phyloP scores from a whole-genome alignment of 2,797 vertebrate genomes.

The Gephyroberyx darwinii region DNA sequence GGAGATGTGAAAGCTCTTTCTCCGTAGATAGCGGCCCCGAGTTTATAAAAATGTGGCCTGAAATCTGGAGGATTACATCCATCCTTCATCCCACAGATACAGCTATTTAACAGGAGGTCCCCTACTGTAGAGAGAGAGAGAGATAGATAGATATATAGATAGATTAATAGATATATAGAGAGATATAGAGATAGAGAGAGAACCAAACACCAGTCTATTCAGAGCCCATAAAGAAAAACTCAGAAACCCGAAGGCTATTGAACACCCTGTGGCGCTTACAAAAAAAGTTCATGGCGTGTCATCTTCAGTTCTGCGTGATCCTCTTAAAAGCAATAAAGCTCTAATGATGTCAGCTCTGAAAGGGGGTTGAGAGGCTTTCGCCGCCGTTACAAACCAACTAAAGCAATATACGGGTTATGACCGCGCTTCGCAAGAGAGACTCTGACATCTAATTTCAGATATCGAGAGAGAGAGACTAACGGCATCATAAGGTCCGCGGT shows the following conservation, averaged over 20 bases:
- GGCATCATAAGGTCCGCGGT: slow-evolving; percentile 18
- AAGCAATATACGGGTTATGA: slow-evolving; percentile 66
- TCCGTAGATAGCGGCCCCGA: not conserved
- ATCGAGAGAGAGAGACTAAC: slow-evolving; percentile 45
- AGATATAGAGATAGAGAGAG: not conserved
- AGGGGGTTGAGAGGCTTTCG: slow-evolving; percentile 22
- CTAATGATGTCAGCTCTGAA: slow-evolving; percentile 41
- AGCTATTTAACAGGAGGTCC: not conserved
- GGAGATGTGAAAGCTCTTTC: not conserved
- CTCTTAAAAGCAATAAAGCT: slow-evolving; percentile 61
- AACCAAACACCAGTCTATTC: not conserved
- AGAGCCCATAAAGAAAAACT: not conserved
- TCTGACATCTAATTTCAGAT: slow-evolving; percentile 64
- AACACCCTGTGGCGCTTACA: not conserved
- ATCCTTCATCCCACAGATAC: not conserved
- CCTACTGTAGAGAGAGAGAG: not conserved
- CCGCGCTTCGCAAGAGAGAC: slow-evolving; percentile 50
- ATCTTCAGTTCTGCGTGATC: slow-evolving; percentile 23
- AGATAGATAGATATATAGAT: not conserved
- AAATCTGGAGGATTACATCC: not conserved
- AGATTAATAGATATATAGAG: too few species aligned
- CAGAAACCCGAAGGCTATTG: not conserved
- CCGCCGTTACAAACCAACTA: slow-evolving; percentile 50
- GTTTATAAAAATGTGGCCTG: not conserved
- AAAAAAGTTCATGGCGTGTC: slow-evolving; percentile 5